Conservation (phyloP, 2,888 invertebrate genomes). For the Cotesia congregata region DNA sequence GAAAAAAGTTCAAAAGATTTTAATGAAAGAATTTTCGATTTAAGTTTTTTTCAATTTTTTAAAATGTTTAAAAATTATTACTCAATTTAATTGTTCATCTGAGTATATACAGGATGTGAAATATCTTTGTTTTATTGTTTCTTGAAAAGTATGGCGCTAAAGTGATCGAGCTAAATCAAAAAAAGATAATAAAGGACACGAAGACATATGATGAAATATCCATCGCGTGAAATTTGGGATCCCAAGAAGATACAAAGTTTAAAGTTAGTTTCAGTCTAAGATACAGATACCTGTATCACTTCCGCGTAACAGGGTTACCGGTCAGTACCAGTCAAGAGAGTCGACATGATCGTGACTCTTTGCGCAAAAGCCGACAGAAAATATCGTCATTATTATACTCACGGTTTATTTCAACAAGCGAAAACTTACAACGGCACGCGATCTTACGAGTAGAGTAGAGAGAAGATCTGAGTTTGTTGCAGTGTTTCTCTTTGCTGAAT, state of each 20-base stretch:
- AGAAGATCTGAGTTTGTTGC: background rate
- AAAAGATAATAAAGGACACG: background rate
- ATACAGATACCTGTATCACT: constrained; percentile 52
- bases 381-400: constrained; percentile 65
- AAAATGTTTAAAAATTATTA: too few relatives aligned
- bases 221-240: constrained; percentile 31
- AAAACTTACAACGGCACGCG: constrained; percentile 62
- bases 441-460: constrained; percentile 48
- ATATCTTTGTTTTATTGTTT: too few relatives aligned
- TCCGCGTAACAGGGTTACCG: constrained; percentile 57
- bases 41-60: too few relatives aligned
- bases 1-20: too few relatives aligned
- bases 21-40: too few relatives aligned
- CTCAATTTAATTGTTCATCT: too few relatives aligned
- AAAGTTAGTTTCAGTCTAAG: background rate
- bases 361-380: constrained; percentile 62
- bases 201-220: constrained; percentile 2
- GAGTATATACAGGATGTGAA: too few relatives aligned
- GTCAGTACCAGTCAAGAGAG: constrained; percentile 38
- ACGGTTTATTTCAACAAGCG: constrained; percentile 55
- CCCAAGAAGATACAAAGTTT: constrained; percentile 1
- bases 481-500: constrained; percentile 33
- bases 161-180: too few relatives aligned
- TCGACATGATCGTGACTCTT: constrained; percentile 57
- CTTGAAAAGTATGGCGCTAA: too few relatives aligned